phyloP scores from a whole-genome alignment of 2,797 vertebrate genomes.

The Tragelaphus oryx region DNA sequence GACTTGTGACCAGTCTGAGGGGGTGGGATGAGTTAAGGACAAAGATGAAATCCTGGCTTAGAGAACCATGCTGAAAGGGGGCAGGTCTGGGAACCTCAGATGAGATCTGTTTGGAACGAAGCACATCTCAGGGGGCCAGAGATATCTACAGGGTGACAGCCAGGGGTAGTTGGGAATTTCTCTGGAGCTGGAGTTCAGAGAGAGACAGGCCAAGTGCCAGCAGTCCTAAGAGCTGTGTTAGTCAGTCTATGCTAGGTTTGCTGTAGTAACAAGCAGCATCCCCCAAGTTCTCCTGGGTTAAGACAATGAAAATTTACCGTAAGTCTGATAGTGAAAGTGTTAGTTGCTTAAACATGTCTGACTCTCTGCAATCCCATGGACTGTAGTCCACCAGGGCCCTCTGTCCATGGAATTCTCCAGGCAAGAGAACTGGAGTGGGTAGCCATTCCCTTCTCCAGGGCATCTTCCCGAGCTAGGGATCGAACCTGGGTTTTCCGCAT shows the following conservation, averaged over 20 bases:
- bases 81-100: background rate
- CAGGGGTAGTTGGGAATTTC: background rate
- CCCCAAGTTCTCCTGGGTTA: background rate
- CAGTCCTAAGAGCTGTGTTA: background rate
- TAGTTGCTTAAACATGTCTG: background rate
- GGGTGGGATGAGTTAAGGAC: background rate
- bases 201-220: background rate
- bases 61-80: background rate
- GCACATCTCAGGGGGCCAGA: background rate
- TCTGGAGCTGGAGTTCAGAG: background rate
- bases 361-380: background rate
- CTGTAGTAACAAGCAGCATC: background rate
- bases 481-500: accelerated
- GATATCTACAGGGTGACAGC: background rate
- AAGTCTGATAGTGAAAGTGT: background rate
- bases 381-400: background rate
- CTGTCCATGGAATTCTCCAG: background rate
- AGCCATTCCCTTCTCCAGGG: background rate
- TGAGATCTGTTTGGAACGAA: background rate
- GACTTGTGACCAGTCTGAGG: background rate
- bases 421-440: background rate
- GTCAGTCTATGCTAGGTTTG: background rate
- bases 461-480: background rate
- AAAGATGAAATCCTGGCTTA: background rate
- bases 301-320: background rate